Conservation (phyloP, 2,113 vertebrate genomes). For the Paratilapia polleni region DNA sequence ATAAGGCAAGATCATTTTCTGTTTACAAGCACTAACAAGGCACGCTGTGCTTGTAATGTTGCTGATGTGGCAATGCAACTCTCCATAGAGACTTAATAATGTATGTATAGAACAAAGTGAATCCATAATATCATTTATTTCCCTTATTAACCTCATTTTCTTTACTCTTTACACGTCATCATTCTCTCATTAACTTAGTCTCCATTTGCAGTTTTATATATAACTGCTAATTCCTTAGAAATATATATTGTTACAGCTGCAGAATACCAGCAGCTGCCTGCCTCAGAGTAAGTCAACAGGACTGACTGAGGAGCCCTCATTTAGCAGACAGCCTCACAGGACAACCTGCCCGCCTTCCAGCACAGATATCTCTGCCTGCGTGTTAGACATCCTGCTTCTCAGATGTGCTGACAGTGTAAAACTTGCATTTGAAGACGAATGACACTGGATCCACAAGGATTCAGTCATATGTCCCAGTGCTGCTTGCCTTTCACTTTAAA, state of each 20-base stretch:
- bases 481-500: constrained; percentile 45
- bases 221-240: background rate
- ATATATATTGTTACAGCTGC: background rate
- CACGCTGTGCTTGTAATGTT: background rate
- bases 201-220: background rate
- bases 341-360: constrained; percentile 25
- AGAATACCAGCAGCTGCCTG: background rate
- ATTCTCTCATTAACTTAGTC: background rate
- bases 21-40: background rate
- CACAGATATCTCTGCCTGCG: constrained; percentile 4
- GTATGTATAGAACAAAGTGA: background rate
- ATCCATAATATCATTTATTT: background rate
- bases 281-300: constrained; percentile 1
- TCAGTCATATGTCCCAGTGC: constrained; percentile 24
- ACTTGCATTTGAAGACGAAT: constrained; percentile 36
- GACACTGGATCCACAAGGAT: constrained; percentile 40
- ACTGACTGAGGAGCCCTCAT: constrained; percentile 17
- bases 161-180: background rate
- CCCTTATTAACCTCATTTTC: background rate
- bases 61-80: constrained; percentile 14
- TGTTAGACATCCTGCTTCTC: constrained; percentile 29
- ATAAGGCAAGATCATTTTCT: background rate
- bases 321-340: constrained; percentile 10
- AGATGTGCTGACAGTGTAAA: constrained; percentile 47
- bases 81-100: constrained; percentile 6